These are phyloP conservation scores for Mixornis gularis DNA, from an alignment of 2,113 vertebrate genomes.

Conservation along the genomic window DNA sequence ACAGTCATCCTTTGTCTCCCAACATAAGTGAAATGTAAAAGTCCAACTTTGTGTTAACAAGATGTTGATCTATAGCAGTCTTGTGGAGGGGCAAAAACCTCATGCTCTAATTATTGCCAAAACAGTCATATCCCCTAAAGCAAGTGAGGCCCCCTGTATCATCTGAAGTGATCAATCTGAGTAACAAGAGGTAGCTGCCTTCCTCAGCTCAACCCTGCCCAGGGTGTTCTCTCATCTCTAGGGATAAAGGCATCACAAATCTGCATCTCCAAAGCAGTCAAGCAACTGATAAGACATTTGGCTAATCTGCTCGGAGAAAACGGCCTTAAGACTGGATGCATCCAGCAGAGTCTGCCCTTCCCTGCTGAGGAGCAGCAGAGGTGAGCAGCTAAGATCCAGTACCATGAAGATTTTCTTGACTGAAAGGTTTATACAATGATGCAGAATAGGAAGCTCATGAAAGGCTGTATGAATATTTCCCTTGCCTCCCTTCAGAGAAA, in stretches of 20 bases:
- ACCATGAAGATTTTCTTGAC: not conserved
- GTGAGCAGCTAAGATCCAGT: not conserved
- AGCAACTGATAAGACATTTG: not conserved
- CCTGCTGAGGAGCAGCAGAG: not conserved
- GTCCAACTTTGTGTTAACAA: not conserved
- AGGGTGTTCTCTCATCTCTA: not conserved
- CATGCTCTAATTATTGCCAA: not conserved
- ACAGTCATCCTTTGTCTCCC: not conserved
- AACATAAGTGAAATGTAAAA: not conserved
- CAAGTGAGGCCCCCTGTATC: not conserved
- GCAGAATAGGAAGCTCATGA: not conserved
- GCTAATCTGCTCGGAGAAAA: not conserved
- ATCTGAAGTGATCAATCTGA: not conserved
- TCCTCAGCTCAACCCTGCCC: not conserved
- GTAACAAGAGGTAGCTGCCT: not conserved
- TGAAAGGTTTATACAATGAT: not conserved
- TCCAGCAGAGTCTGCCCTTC: not conserved
- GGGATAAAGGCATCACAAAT: not conserved
- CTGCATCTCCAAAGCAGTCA: not conserved
- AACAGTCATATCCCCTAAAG: not conserved
- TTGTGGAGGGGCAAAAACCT: not conserved
- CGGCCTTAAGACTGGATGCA: not conserved
- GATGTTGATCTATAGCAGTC: not conserved
- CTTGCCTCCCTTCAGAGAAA: not conserved
- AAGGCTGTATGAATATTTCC: not conserved